Conservation (phyloP, 2,888 invertebrate genomes). For the Ptilodon capucinus region DNA sequence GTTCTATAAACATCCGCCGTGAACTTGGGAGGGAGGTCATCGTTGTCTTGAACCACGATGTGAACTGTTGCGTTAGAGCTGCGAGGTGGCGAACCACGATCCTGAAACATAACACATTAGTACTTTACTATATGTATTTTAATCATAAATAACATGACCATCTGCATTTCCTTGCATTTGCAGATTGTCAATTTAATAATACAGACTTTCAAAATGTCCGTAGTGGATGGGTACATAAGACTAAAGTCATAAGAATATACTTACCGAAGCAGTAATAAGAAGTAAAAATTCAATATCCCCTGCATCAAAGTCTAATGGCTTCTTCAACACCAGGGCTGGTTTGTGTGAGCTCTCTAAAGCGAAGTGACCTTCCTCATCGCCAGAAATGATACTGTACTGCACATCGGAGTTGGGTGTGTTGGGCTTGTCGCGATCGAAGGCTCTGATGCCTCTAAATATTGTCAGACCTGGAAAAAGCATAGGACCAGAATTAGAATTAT, state of each 20-base stretch:
- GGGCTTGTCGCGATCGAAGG: constrained; percentile 92
- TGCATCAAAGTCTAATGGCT: constrained; percentile 89
- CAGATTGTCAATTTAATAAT: too few relatives aligned
- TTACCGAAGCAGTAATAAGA: constrained; percentile 89
- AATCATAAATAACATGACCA: too few relatives aligned
- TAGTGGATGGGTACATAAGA: too few relatives aligned
- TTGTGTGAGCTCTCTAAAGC: constrained; percentile 91
- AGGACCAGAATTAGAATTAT: too few relatives aligned
- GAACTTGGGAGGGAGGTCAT: constrained; percentile 92
- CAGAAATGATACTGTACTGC: constrained; percentile 89
- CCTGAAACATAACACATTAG: constrained; percentile 71
- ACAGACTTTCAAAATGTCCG: too few relatives aligned
- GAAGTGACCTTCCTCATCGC: constrained; percentile 89
- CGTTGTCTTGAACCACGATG: constrained; percentile 89
- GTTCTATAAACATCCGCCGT: constrained; percentile 90
- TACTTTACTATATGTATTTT: background rate
- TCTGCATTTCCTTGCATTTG: too few relatives aligned
- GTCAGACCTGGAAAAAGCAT: constrained; percentile 85
- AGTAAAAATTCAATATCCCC: constrained; percentile 90
- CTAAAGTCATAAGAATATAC: too few relatives aligned
- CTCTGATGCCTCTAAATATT: constrained; percentile 90
- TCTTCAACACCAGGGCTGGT: constrained; percentile 87
- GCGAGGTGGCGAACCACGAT: constrained; percentile 90
- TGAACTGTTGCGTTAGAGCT: constrained; percentile 88
- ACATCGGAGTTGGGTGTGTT: constrained; percentile 94